These are phyloP conservation scores for Protophormia terraenovae DNA, from an alignment of 2,888 invertebrate genomes.

Conservation along the genomic window DNA sequence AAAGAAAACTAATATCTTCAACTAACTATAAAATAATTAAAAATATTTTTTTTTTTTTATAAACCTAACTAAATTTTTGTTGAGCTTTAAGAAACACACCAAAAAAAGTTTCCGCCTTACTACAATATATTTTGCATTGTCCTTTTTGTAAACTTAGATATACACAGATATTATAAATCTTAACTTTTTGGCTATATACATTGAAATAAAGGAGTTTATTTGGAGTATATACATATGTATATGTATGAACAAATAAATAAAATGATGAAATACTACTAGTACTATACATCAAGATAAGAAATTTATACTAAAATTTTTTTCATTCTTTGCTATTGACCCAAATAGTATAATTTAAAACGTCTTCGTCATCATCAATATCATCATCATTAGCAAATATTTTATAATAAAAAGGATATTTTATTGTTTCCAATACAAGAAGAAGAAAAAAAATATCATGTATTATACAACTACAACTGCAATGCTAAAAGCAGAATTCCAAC, in stretches of 20 bases:
- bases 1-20: neutral
- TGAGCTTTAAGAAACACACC: constrained; percentile 5
- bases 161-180: neutral
- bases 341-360: constrained; percentile 2
- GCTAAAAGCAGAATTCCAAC: neutral
- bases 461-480: constrained; percentile 14
- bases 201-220: neutral
- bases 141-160: neutral
- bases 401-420: constrained; percentile 19
- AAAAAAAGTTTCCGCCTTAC: constrained; percentile 39
- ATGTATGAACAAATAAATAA: neutral
- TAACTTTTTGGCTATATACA: neutral
- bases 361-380: neutral
- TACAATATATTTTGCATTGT: constrained; percentile 47
- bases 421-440: neutral
- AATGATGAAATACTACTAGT: constrained; percentile 46
- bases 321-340: constrained; percentile 41
- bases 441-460: constrained; percentile 26
- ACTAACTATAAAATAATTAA: too few species aligned
- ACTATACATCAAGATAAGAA: neutral
- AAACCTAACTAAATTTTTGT: neutral
- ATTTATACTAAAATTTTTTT: neutral
- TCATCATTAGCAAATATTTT: neutral
- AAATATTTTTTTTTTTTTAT: too few species aligned
- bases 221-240: too few species aligned